Evolutionary conservation across 2,888 invertebrate genomes (phyloP).

Genomic region (Nineta flava): DNA sequence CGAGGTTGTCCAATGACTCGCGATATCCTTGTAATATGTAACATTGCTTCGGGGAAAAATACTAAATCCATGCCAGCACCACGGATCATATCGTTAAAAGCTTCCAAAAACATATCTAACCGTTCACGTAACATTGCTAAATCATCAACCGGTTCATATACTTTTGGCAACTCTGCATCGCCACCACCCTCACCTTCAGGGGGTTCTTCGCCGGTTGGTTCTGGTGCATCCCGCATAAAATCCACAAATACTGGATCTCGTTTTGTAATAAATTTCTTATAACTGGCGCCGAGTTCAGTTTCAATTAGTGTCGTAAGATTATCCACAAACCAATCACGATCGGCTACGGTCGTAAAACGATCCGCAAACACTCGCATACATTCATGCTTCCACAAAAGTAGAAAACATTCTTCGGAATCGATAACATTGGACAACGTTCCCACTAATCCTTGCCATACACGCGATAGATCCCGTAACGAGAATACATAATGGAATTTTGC

Average conservation of each 20-base stretch:
- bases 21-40: slow-evolving; percentile 73
- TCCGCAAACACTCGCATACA: slow-evolving; percentile 72
- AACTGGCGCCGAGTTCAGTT: slow-evolving; percentile 55
- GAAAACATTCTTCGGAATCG: slow-evolving; percentile 62
- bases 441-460: slow-evolving; percentile 94
- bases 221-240: slow-evolving; percentile 92
- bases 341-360: slow-evolving; percentile 57
- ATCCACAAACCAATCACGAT: slow-evolving; percentile 79
- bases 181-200: slow-evolving; percentile 87
- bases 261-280: slow-evolving; percentile 51
- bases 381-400: slow-evolving; percentile 92
- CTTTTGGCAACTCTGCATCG: slow-evolving; percentile 61
- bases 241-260: slow-evolving; percentile 79
- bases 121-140: slow-evolving; percentile 18
- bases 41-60: slow-evolving; percentile 75
- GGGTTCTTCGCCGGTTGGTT: slow-evolving; percentile 95
- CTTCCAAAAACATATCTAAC: slow-evolving; percentile 41
- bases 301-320: slow-evolving; percentile 53
- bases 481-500: slow-evolving; percentile 97
- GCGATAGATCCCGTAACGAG: slow-evolving; percentile 80
- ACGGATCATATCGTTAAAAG: slow-evolving; percentile 61
- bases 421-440: slow-evolving; percentile 82
- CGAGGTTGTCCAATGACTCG: slow-evolving; percentile 65
- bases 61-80: slow-evolving; percentile 68
- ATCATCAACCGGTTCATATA: slow-evolving; percentile 68